phyloP scores from a whole-genome alignment of 1,140 invertebrate species.

The Acromyrmex charruanus region DNA sequence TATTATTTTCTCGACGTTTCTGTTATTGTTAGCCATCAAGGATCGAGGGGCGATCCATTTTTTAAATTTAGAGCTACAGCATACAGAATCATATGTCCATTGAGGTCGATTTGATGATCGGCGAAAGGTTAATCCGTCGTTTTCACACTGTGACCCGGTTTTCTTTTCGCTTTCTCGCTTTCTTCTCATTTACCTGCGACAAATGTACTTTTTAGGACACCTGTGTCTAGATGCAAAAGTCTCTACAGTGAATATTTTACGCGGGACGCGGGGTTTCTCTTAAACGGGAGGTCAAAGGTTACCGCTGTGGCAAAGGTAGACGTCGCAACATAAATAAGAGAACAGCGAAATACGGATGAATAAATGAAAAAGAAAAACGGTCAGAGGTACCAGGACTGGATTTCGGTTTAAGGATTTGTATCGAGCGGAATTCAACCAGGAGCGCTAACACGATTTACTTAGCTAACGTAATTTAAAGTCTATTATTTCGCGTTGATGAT shows the following conservation, averaged over 20 bases:
- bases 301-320: background rate
- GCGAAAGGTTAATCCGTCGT: constrained; percentile 56
- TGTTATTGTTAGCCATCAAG: constrained; percentile 42
- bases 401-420: constrained; percentile 45
- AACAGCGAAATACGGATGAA: constrained; percentile 24
- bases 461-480: background rate
- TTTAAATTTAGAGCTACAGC: constrained; percentile 53
- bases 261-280: background rate
- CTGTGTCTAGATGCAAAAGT: constrained; percentile 41
- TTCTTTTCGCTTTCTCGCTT: constrained; percentile 13
- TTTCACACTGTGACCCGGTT: constrained; percentile 58
- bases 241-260: constrained; percentile 55
- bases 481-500: constrained; percentile 53
- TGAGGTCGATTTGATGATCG: background rate
- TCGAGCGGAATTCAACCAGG: background rate
- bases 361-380: constrained; percentile 39
- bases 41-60: constrained; percentile 42
- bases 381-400: constrained; percentile 27
- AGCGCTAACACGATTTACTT: constrained; percentile 45
- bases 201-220: constrained; percentile 51
- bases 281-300: constrained; percentile 48
- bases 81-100: background rate
- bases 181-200: background rate
- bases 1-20: background rate
- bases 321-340: constrained; percentile 35